A percentile compares a stretch with the other conserved stretches of the same genome.
These are phyloP conservation scores for Seriola quinqueradiata DNA, from an alignment of 2,113 vertebrate genomes.

Conservation along the genomic window DNA sequence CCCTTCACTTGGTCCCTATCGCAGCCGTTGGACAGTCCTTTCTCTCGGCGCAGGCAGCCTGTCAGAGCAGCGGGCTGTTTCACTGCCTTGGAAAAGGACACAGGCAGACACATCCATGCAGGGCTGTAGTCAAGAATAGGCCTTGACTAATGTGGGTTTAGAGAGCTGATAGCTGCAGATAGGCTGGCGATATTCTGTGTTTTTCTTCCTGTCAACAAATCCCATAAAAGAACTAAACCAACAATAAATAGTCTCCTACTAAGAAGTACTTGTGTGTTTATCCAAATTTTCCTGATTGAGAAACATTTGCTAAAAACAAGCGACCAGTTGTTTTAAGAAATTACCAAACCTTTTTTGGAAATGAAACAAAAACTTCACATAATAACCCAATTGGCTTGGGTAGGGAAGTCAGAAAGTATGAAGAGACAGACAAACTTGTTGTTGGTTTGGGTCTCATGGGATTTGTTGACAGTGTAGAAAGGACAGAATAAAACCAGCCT, in stretches of 20 bases:
- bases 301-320: neutral
- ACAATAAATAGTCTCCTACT: neutral
- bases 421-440: neutral
- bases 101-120: slow-evolving; percentile 41
- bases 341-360: neutral
- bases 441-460: neutral
- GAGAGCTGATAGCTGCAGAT: slow-evolving; percentile 11
- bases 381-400: neutral
- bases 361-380: neutral
- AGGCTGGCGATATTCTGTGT: slow-evolving; percentile 14
- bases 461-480: neutral
- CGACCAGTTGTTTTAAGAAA: neutral
- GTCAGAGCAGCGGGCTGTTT: slow-evolving; percentile 65
- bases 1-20: slow-evolving; percentile 62
- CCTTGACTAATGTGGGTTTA: neutral
- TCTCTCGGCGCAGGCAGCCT: slow-evolving; percentile 70
- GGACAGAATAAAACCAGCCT: neutral
- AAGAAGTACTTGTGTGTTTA: neutral
- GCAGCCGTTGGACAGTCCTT: slow-evolving; percentile 57
- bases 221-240: neutral
- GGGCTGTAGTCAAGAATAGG: slow-evolving; percentile 20
- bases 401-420: neutral
- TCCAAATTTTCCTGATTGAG: neutral
- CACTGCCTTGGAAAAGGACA: slow-evolving; percentile 46
- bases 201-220: slow-evolving; percentile 20